A percentile compares a stretch with the other conserved stretches of the same genome.
Evolutionary conservation across 2,113 vertebrate species (phyloP).

Genomic region (Neogale vison): DNA sequence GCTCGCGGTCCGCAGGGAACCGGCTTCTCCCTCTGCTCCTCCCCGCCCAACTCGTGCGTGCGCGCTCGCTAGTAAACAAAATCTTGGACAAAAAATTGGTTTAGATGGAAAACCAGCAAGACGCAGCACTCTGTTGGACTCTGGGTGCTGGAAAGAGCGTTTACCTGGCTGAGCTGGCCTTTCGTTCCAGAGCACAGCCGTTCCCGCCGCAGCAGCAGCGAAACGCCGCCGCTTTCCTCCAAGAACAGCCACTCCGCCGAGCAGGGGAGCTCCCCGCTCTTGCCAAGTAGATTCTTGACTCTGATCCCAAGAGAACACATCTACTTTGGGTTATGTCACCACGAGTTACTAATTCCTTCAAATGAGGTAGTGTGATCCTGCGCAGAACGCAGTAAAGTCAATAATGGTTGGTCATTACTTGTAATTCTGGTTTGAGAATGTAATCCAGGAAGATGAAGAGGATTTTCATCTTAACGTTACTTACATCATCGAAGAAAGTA

Average conservation of each 20-base stretch:
- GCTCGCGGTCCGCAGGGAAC: no score
- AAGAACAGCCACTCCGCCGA: neutral
- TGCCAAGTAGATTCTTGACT: neutral
- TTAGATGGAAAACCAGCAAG: neutral
- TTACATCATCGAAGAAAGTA: neutral
- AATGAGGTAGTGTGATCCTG: neutral
- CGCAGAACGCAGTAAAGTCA: neutral
- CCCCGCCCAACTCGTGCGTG: no score
- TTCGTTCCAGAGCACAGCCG: neutral
- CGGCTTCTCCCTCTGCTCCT: no score
- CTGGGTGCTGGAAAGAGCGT: neutral
- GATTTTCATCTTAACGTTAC: neutral
- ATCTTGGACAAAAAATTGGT: no score
- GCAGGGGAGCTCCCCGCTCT: neutral
- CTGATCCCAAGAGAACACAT: neutral
- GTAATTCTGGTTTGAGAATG: neutral
- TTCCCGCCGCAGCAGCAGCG: neutral
- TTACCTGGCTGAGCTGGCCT: neutral
- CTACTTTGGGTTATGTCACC: neutral
- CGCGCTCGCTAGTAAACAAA: no score
- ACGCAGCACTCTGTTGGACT: neutral
- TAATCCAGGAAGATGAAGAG: neutral
- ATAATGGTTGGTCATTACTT: neutral
- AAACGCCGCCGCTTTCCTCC: neutral
- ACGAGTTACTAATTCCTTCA: neutral